These are phyloP conservation scores for Scarus forsteni DNA, from an alignment of 2,797 vertebrate species.

Conservation along the genomic window DNA sequence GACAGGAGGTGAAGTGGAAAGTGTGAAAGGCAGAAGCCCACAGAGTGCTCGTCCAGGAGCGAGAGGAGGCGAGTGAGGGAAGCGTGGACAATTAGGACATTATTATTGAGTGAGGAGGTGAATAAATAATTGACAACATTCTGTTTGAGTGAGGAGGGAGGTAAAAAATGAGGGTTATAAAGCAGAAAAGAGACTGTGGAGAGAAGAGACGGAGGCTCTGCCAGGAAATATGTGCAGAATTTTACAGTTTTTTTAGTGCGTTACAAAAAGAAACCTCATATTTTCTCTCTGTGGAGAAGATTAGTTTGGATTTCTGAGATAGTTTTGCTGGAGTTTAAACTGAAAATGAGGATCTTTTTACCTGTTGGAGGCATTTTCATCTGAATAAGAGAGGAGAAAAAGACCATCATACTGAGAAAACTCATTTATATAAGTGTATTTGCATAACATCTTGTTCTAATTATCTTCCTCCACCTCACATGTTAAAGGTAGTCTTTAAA, in stretches of 20 bases:
- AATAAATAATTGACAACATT: conserved; percentile 77
- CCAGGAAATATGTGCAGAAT: conserved; percentile 3
- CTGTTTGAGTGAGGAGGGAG: conserved; percentile 38
- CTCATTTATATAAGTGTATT: too few species aligned
- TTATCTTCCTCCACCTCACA: too few species aligned
- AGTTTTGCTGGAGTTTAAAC: not conserved
- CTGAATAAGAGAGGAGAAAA: too few species aligned
- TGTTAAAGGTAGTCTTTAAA: too few species aligned
- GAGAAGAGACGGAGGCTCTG: not conserved
- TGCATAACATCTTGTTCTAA: too few species aligned
- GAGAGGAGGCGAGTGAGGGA: conserved; percentile 32
- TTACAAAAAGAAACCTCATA: not conserved
- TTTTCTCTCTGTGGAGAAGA: not conserved
- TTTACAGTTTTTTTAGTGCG: not conserved
- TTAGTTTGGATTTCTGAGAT: too few species aligned
- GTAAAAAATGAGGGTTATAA: conserved; percentile 33
- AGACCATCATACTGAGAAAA: too few species aligned
- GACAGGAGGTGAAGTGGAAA: conserved; percentile 61
- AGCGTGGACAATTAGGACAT: conserved; percentile 70
- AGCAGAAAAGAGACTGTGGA: conserved; percentile 10
- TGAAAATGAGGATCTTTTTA: not conserved
- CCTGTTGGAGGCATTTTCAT: too few species aligned
- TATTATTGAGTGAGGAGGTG: conserved; percentile 68
- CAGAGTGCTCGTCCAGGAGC: conserved; percentile 50
- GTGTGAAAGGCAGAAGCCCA: conserved; percentile 57